Percentiles rank a stretch among this genome's conserved stretches.
Evolutionary conservation across 1,140 invertebrate species (phyloP).

Genomic region (Reticulitermes speratus): DNA sequence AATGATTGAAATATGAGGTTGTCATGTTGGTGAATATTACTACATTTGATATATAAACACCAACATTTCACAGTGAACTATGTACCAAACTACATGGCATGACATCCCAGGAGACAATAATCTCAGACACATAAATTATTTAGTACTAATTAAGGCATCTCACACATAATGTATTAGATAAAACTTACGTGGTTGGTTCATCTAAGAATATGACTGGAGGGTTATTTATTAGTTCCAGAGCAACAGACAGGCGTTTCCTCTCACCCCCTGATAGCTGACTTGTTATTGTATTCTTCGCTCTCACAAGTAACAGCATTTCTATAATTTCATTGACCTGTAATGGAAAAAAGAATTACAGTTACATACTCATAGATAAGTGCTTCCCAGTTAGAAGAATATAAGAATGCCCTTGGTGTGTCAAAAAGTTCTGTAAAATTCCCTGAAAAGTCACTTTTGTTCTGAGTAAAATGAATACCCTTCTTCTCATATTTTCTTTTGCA

Average conservation of each 20-base stretch:
- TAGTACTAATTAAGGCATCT: no score
- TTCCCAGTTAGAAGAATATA: not conserved
- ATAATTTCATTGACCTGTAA: constrained; percentile 72
- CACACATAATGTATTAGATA: not conserved
- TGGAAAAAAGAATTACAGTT: constrained; percentile 30
- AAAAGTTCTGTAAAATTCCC: not conserved
- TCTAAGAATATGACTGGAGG: constrained; percentile 87
- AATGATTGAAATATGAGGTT: no score
- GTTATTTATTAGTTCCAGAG: constrained; percentile 90
- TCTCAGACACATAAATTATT: no score
- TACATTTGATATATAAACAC: no score
- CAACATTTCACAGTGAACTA: no score
- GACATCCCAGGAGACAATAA: no score
- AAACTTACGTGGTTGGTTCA: constrained; percentile 77
- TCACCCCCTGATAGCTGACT: constrained; percentile 86
- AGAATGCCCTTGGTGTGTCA: not conserved
- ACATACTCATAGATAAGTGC: not conserved
- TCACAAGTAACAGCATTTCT: constrained; percentile 60
- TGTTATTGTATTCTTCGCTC: constrained; percentile 66
- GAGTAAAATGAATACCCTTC: no score
- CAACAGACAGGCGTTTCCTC: constrained; percentile 86
- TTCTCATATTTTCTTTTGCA: no score
- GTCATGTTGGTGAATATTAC: no score
- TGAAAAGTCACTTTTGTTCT: no score
- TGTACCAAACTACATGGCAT: no score